phyloP scores from a whole-genome alignment of 64 coral and sea anemone genomes.

The Pachyseris speciosa region DNA sequence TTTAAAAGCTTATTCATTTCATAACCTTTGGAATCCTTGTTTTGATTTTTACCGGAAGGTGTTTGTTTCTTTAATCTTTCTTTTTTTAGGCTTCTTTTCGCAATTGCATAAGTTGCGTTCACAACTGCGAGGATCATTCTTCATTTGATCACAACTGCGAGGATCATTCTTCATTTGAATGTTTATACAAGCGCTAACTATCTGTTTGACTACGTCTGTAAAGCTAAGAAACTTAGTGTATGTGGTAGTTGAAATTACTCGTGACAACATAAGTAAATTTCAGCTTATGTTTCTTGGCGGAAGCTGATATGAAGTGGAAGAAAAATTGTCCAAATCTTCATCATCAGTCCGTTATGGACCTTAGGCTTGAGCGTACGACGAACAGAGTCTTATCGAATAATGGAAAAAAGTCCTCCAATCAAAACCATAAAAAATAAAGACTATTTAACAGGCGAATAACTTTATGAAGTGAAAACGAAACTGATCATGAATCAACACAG shows the following conservation, averaged over 20 bases:
- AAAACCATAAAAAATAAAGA: background rate
- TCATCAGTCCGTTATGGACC: background rate
- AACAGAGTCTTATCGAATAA: background rate
- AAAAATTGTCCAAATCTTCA: background rate
- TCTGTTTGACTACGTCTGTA: too few species aligned
- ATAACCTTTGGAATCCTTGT: too few species aligned
- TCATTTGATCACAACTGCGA: too few species aligned
- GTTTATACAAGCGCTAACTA: too few species aligned
- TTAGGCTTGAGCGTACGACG: background rate
- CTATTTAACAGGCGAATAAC: background rate
- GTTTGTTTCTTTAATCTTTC: too few species aligned
- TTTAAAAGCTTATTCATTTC: too few species aligned
- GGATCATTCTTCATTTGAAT: too few species aligned
- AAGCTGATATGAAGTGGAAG: background rate
- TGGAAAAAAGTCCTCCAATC: background rate
- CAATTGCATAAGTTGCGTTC: too few species aligned
- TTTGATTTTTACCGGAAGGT: too few species aligned
- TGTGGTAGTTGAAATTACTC: background rate
- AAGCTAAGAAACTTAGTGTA: background rate
- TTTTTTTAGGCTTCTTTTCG: too few species aligned
- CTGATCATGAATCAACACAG: background rate
- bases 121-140: too few species aligned
- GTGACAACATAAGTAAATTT: background rate
- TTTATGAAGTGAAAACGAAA: conserved; percentile 9
- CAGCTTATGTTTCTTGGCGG: background rate